A percentile compares a stretch with the other conserved stretches of the same genome.
Evolutionary conservation across 2,113 vertebrate species (phyloP).

Genomic region (Ginglymostoma cirratum): DNA sequence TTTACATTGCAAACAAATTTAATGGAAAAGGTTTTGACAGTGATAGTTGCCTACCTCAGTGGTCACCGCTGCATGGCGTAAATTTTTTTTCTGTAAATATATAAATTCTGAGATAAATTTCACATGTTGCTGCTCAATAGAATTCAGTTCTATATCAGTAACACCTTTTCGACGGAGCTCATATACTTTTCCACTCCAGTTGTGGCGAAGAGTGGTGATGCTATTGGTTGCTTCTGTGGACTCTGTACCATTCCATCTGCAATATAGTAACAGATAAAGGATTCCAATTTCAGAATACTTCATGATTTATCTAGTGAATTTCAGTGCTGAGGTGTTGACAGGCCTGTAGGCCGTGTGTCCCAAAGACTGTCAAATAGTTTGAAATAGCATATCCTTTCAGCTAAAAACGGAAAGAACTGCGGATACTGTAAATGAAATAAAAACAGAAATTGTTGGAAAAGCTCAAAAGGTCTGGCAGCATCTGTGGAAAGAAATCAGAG

Average conservation of each 20-base stretch:
- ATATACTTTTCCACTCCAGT: background rate
- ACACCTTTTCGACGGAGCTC: conserved; percentile 12
- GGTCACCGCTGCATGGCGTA: conserved; percentile 27
- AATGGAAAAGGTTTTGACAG: background rate
- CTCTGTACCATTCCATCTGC: conserved; percentile 29
- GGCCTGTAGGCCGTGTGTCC: no score
- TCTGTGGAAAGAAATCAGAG: no score
- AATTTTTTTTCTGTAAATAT: conserved; percentile 23
- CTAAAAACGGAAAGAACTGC: no score
- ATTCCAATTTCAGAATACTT: background rate
- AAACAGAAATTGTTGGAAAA: no score
- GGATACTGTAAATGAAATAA: no score
- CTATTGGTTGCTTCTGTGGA: conserved; percentile 2
- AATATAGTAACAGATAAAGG: background rate
- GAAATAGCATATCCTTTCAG: no score
- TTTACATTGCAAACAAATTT: background rate
- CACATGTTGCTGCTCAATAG: conserved; percentile 30
- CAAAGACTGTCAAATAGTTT: no score
- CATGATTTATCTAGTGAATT: no score
- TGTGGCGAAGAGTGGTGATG: background rate
- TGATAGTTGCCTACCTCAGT: background rate
- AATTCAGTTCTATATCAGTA: conserved; percentile 15
- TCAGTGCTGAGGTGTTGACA: no score
- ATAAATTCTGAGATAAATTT: conserved; percentile 35
- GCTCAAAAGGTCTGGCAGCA: no score